phyloP scores from a whole-genome alignment of 2,888 invertebrate species.

The Blastobasis adustella region DNA sequence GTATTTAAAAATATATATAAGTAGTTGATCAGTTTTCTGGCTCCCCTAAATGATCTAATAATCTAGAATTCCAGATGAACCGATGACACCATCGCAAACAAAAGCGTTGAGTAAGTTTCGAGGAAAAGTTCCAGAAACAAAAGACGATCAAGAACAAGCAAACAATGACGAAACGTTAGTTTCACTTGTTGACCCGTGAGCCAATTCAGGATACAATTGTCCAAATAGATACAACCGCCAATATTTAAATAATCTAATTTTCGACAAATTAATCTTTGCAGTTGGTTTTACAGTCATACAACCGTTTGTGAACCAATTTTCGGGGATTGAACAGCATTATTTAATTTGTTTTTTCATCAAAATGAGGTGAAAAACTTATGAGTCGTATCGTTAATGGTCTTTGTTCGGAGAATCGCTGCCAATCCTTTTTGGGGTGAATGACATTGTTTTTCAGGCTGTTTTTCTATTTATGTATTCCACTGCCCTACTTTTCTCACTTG shows the following conservation, averaged over 20 bases:
- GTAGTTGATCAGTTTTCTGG: too few species aligned
- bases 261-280: conserved; percentile 14
- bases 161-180: conserved; percentile 28
- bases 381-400: conserved; percentile 17
- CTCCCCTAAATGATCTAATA: too few species aligned
- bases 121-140: conserved; percentile 7
- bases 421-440: too few species aligned
- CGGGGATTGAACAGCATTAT: not conserved
- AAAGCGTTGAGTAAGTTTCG: conserved; percentile 4
- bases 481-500: too few species aligned
- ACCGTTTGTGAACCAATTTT: not conserved
- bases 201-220: conserved; percentile 26
- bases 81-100: not conserved
- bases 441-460: too few species aligned
- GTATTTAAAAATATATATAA: too few species aligned
- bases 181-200: conserved; percentile 23
- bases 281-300: conserved; percentile 1
- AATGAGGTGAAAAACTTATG: conserved; percentile 7
- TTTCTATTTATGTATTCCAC: too few species aligned
- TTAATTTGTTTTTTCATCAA: conserved; percentile 7
- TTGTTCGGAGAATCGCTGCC: conserved; percentile 1
- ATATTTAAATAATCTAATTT: conserved; percentile 33
- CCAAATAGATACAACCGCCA: conserved; percentile 11
- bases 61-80: too few species aligned
- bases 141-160: conserved; percentile 12